phyloP scores from a whole-genome alignment of 2,888 invertebrate genomes.

The Leucania comma region DNA sequence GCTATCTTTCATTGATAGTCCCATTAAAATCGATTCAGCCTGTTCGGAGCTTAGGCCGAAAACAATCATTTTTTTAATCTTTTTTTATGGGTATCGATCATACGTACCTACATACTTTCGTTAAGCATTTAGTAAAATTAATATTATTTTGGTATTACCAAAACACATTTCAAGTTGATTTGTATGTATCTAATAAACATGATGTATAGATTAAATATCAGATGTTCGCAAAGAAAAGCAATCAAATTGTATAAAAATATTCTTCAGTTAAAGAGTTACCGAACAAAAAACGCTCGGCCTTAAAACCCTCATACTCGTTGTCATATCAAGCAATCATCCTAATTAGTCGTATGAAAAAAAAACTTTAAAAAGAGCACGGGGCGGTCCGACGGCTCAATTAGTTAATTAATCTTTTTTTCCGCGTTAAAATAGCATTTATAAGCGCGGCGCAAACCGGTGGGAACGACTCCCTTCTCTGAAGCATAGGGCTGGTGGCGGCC shows the following conservation, averaged over 20 bases:
- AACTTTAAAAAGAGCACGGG: slow-evolving; percentile 71
- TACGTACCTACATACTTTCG: no score
- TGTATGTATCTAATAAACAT: no score
- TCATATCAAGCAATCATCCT: slow-evolving; percentile 75
- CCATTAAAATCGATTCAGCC: no score
- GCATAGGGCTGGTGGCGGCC: slow-evolving; percentile 76
- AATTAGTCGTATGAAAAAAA: slow-evolving; percentile 79
- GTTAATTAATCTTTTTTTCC: slow-evolving; percentile 91
- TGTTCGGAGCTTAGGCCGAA: no score
- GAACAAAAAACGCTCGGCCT: slow-evolving; percentile 13
- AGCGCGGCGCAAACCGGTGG: slow-evolving; percentile 87
- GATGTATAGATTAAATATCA: no score
- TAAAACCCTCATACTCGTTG: slow-evolving; percentile 57
- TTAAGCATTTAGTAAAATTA: no score
- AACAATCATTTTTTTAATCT: no score
- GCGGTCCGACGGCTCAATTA: slow-evolving; percentile 87
- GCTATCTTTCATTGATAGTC: no score
- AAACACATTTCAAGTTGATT: no score
- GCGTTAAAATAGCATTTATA: slow-evolving; percentile 90
- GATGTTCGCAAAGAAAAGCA: no score
- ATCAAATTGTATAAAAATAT: slow-evolving; percentile 12
- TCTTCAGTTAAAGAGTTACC: neutral
- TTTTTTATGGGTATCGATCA: no score
- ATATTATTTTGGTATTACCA: no score
- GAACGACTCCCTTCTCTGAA: slow-evolving; percentile 76